Evolutionary conservation across 2,888 invertebrate genomes (phyloP).

Genomic region (Phaedon cochleariae): DNA sequence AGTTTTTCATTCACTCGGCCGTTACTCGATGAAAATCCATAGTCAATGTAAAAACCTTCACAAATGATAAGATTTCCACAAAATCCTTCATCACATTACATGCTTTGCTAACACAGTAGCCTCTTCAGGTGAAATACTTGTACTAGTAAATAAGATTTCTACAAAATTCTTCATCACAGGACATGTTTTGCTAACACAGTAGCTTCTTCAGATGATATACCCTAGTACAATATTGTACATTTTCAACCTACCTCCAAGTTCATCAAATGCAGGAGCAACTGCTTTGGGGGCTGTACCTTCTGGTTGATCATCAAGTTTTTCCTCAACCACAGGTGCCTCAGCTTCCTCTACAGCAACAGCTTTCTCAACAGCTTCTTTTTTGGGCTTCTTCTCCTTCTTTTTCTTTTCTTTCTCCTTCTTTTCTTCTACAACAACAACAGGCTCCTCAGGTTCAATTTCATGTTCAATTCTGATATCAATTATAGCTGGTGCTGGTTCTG

Average conservation of each 20-base stretch:
- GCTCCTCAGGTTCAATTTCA: conserved; percentile 43
- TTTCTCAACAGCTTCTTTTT: conserved; percentile 40
- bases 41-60: too few species aligned
- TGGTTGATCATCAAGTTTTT: conserved; percentile 40
- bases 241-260: conserved; percentile 66
- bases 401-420: conserved; percentile 58
- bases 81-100: too few species aligned
- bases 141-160: too few species aligned
- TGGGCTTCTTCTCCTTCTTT: conserved; percentile 41
- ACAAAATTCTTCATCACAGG: too few species aligned
- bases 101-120: too few species aligned
- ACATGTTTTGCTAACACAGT: too few species aligned
- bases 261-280: conserved; percentile 64
- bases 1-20: too few species aligned
- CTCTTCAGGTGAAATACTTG: too few species aligned
- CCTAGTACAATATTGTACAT: too few species aligned
- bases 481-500: conserved; percentile 51
- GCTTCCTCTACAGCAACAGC: conserved; percentile 13
- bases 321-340: conserved; percentile 43
- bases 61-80: too few species aligned
- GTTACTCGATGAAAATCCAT: too few species aligned
- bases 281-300: not conserved
- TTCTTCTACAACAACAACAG: conserved; percentile 51
- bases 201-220: too few species aligned
- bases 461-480: conserved; percentile 21